Percentiles rank a stretch among this genome's conserved stretches.
These are phyloP conservation scores for Phasia obesa DNA, from an alignment of 2,888 invertebrate genomes.

Conservation along the genomic window DNA sequence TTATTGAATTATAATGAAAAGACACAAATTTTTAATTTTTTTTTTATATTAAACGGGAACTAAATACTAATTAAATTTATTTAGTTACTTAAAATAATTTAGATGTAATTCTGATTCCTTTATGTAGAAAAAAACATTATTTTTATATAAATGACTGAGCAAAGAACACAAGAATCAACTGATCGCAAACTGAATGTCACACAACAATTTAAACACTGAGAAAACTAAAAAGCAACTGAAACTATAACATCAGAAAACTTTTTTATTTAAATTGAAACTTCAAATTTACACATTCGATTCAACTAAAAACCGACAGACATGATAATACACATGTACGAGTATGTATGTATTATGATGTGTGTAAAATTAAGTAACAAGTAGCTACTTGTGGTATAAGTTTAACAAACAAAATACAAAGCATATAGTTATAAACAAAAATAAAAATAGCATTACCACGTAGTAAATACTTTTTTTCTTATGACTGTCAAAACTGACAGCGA, in stretches of 20 bases:
- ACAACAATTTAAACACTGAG: slow-evolving; percentile 35
- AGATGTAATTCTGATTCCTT: slow-evolving; percentile 43
- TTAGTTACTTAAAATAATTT: slow-evolving; percentile 50
- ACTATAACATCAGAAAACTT: slow-evolving; percentile 29
- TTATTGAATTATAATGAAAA: slow-evolving; percentile 12
- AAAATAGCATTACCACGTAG: too few relatives aligned
- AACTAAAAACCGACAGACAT: slow-evolving; percentile 12
- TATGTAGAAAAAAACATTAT: slow-evolving; percentile 15
- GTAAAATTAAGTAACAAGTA: too few relatives aligned
- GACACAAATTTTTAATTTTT: slow-evolving; percentile 16
- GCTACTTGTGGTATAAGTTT: too few relatives aligned
- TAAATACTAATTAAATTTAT: slow-evolving; percentile 46
- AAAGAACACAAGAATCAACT: not conserved
- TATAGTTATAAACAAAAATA: too few relatives aligned
- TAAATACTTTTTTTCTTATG: too few relatives aligned
- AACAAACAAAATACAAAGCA: too few relatives aligned
- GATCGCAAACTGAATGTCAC: not conserved
- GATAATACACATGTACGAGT: not conserved
- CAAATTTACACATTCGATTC: not conserved
- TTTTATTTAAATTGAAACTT: slow-evolving; percentile 52
- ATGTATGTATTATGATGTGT: too few relatives aligned
- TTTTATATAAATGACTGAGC: slow-evolving; percentile 4
- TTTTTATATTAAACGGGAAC: slow-evolving; percentile 31
- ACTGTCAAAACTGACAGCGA: too few relatives aligned
- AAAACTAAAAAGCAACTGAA: slow-evolving; percentile 64